Percentiles rank a stretch among this genome's conserved stretches.
Evolutionary conservation across 2,113 vertebrate species (phyloP).

Genomic region (Myxocyprinus asiaticus): DNA sequence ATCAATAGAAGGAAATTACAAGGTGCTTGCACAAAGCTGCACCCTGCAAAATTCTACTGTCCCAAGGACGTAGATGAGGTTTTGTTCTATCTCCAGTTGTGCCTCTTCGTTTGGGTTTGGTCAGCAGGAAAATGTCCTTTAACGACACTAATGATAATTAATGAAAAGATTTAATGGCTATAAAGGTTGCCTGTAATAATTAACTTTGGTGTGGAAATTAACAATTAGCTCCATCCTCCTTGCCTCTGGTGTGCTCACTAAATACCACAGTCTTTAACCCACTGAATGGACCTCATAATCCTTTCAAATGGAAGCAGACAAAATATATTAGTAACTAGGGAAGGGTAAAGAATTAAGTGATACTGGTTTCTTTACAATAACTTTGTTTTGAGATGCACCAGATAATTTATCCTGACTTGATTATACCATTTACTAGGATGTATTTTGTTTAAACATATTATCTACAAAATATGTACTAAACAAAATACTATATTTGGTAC

Average conservation of each 20-base stretch:
- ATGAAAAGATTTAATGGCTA: slow-evolving; percentile 34
- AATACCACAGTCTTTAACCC: neutral
- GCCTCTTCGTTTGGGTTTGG: slow-evolving; percentile 1
- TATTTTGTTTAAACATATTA: no score
- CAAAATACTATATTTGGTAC: no score
- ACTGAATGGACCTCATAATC: neutral
- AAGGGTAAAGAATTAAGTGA: no score
- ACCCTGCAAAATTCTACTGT: neutral
- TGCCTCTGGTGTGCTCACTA: neutral
- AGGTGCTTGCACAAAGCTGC: slow-evolving; percentile 1
- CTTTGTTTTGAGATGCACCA: no score
- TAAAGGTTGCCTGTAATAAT: slow-evolving; percentile 47
- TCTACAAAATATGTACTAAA: no score
- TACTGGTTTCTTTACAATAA: no score
- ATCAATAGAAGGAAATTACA: slow-evolving; percentile 30
- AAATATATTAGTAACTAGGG: neutral
- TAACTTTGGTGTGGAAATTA: slow-evolving; percentile 37
- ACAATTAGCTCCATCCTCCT: slow-evolving; percentile 39
- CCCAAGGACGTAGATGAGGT: neutral
- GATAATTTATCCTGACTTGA: no score
- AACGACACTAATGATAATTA: slow-evolving; percentile 40
- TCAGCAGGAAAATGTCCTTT: slow-evolving; percentile 36
- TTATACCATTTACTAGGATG: no score
- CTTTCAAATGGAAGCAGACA: neutral
- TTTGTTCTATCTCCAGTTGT: neutral